phyloP scores from a whole-genome alignment of 1,140 invertebrate genomes.

The Dendrolimus kikuchii region DNA sequence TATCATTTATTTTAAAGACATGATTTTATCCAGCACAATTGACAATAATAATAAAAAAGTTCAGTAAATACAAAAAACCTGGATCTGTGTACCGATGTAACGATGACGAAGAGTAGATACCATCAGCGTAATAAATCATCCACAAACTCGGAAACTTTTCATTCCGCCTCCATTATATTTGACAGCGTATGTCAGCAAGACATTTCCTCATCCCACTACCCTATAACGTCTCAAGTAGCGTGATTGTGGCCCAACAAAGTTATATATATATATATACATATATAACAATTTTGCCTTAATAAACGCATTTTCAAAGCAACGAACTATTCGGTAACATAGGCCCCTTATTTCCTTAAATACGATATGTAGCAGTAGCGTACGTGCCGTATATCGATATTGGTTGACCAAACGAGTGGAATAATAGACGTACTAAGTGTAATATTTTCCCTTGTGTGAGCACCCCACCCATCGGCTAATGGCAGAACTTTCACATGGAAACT shows the following conservation, averaged over 20 bases:
- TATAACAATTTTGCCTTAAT: too few relatives aligned
- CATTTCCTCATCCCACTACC: slow-evolving; percentile 27
- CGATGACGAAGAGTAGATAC: slow-evolving; percentile 18
- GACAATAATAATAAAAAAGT: too few relatives aligned
- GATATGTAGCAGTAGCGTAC: too few relatives aligned
- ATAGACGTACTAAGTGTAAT: slow-evolving; percentile 10
- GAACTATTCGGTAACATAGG: too few relatives aligned
- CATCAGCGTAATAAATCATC: slow-evolving; percentile 43
- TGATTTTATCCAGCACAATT: too few relatives aligned
- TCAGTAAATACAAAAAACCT: too few relatives aligned
- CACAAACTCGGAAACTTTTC: slow-evolving; percentile 43
- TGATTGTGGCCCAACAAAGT: neutral
- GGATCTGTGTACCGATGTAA: neutral
- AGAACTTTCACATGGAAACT: slow-evolving; percentile 43
- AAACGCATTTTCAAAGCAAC: too few relatives aligned
- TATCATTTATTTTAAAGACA: too few relatives aligned
- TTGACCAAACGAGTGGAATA: slow-evolving; percentile 3
- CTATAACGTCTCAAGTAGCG: neutral
- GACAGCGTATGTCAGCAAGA: slow-evolving; percentile 40
- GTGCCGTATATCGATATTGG: too few relatives aligned
- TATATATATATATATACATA: neutral
- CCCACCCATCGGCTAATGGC: slow-evolving; percentile 32
- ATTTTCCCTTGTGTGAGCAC: slow-evolving; percentile 17
- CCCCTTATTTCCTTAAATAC: too few relatives aligned
- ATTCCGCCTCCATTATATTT: slow-evolving; percentile 43